Percentiles rank a stretch among this genome's conserved stretches.
phyloP scores from a whole-genome alignment of 1,140 invertebrate genomes.

The Idris sp. region DNA sequence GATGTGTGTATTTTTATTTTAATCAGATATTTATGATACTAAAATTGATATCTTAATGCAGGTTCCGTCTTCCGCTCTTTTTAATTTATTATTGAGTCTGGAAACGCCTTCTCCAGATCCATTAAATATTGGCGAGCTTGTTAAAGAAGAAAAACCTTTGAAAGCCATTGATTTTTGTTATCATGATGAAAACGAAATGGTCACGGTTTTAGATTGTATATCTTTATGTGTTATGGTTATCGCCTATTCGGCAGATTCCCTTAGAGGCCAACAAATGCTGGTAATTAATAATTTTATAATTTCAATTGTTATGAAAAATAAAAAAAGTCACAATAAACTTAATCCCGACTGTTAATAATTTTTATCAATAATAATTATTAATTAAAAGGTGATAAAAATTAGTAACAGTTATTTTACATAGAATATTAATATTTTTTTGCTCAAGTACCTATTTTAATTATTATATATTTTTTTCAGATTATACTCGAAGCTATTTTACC shows the following conservation, averaged over 20 bases:
- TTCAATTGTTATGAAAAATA: too few relatives aligned
- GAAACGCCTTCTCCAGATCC: constrained; percentile 96
- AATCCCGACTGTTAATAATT: too few relatives aligned
- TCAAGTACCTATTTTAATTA: too few relatives aligned
- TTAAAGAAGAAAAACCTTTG: constrained; percentile 96
- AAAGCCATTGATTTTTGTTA: constrained; percentile 98
- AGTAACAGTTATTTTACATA: constrained; percentile 10
- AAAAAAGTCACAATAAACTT: too few relatives aligned
- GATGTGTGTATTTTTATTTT: too few relatives aligned
- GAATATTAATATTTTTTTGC: neutral
- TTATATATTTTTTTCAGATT: constrained; percentile 80
- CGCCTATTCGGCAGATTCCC: constrained; percentile 96
- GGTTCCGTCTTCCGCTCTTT: constrained; percentile 93
- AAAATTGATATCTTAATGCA: constrained; percentile 69
- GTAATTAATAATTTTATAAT: constrained; percentile 75
- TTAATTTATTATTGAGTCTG: constrained; percentile 93
- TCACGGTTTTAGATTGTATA: constrained; percentile 95
- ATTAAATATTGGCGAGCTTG: constrained; percentile 95
- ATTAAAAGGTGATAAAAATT: too few relatives aligned
- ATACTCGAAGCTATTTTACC: constrained; percentile 98
- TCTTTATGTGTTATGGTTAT: constrained; percentile 98
- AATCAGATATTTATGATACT: too few relatives aligned
- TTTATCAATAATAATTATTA: too few relatives aligned
- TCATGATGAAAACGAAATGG: constrained; percentile 96
- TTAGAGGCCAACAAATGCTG: constrained; percentile 98